Evolutionary conservation across 2,888 invertebrate genomes (phyloP).

Genomic region (Scaeva pyrastri): DNA sequence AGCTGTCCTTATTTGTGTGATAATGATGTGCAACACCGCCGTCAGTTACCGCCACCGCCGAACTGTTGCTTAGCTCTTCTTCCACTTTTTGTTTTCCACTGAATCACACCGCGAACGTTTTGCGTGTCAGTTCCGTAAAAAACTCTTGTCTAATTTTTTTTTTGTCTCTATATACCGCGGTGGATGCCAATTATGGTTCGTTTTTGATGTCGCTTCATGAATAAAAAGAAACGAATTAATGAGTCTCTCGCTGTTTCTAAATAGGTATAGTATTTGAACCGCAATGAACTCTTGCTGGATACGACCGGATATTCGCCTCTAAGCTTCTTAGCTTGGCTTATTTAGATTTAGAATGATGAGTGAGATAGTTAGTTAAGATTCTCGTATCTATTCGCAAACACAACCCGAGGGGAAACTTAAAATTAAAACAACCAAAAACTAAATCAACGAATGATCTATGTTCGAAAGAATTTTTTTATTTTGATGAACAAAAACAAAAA

Average conservation of each 20-base stretch:
- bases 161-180: slow-evolving; percentile 24
- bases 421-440: slow-evolving; percentile 1
- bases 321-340: slow-evolving; percentile 45
- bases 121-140: slow-evolving; percentile 56
- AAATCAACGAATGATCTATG: slow-evolving; percentile 28
- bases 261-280: slow-evolving; percentile 33
- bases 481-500: not conserved
- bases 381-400: not conserved
- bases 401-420: not conserved
- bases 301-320: slow-evolving; percentile 64
- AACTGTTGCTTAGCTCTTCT: not conserved
- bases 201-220: slow-evolving; percentile 64
- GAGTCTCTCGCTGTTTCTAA: slow-evolving; percentile 18
- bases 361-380: slow-evolving; percentile 16
- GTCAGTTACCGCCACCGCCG: not conserved
- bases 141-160: slow-evolving; percentile 51
- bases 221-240: slow-evolving; percentile 59
- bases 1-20: slow-evolving; percentile 16
- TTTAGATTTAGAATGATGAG: slow-evolving; percentile 32
- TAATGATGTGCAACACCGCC: not conserved
- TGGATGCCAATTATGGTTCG: slow-evolving; percentile 66
- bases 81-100: slow-evolving; percentile 4
- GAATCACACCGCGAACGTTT: slow-evolving; percentile 36
- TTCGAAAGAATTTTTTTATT: slow-evolving; percentile 8
- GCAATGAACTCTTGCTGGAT: slow-evolving; percentile 49